Conservation (phyloP, 2,113 vertebrate species). For the Eolophus roseicapilla region DNA sequence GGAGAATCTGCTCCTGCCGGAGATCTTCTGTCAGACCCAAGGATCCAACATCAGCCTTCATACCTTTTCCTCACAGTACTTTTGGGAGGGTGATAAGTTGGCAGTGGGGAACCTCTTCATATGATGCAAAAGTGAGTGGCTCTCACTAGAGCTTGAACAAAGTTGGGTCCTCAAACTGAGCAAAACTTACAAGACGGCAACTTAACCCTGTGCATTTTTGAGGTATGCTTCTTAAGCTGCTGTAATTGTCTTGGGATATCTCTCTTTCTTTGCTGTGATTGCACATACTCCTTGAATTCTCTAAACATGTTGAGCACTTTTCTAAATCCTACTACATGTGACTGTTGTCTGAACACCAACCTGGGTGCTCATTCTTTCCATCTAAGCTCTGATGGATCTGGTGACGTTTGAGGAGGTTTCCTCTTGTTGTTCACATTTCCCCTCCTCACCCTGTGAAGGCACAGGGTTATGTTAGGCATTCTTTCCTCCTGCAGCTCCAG, state of each 20-base stretch:
- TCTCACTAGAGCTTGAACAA: background rate
- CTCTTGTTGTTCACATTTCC: background rate
- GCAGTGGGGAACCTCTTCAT: background rate
- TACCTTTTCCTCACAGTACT: background rate
- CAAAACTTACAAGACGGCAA: background rate
- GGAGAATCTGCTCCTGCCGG: background rate
- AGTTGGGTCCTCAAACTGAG: background rate
- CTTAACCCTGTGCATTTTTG: accelerated
- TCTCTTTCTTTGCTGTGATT: background rate
- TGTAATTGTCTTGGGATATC: background rate
- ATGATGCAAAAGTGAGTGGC: accelerated
- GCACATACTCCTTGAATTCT: background rate
- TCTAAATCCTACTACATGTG: accelerated
- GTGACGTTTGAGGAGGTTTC: background rate
- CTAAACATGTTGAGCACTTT: background rate
- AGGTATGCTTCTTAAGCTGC: background rate
- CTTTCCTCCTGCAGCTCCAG: background rate
- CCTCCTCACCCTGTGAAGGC: background rate
- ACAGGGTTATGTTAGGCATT: background rate
- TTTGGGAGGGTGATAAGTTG: background rate
- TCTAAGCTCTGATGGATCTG: background rate
- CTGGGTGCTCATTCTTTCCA: background rate
- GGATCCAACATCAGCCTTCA: background rate
- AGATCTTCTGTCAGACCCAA: background rate
- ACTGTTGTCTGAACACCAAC: background rate